Evolutionary conservation across 2,113 vertebrate species (phyloP).

Genomic region (Trochalopteron elliotii): DNA sequence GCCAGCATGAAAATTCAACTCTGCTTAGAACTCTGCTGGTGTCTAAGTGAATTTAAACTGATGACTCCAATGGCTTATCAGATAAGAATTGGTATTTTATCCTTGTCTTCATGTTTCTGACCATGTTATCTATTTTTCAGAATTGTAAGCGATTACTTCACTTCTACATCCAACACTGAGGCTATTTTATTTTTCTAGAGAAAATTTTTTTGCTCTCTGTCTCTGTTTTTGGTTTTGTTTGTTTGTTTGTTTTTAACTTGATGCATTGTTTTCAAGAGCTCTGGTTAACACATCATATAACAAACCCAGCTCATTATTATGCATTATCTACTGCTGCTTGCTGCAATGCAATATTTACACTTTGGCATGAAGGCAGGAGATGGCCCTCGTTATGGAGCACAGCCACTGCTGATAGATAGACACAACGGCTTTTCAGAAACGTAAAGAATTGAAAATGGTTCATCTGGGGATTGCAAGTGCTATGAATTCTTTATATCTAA

Average conservation of each 20-base stretch:
- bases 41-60: conserved; percentile 18
- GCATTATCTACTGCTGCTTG: conserved; percentile 54
- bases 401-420: conserved; percentile 38
- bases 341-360: conserved; percentile 70
- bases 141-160: neutral
- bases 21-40: neutral
- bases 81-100: conserved; percentile 22
- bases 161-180: neutral
- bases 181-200: neutral
- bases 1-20: conserved; percentile 32
- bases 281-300: conserved; percentile 18
- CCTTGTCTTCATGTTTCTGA: conserved; percentile 16
- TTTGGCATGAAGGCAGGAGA: conserved; percentile 58
- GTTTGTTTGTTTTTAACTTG: neutral
- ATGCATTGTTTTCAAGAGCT: conserved; percentile 43
- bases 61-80: neutral
- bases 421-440: conserved; percentile 45
- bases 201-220: neutral
- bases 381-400: conserved; percentile 38
- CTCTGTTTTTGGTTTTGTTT: neutral
- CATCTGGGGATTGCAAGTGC: conserved; percentile 58
- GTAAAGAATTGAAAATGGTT: conserved; percentile 63
- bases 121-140: neutral
- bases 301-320: conserved; percentile 57
- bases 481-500: conserved; percentile 72